Percentiles rank a stretch among this genome's conserved stretches.
These are phyloP conservation scores for Pammene aurita DNA, from an alignment of 2,888 invertebrate species.

Conservation along the genomic window DNA sequence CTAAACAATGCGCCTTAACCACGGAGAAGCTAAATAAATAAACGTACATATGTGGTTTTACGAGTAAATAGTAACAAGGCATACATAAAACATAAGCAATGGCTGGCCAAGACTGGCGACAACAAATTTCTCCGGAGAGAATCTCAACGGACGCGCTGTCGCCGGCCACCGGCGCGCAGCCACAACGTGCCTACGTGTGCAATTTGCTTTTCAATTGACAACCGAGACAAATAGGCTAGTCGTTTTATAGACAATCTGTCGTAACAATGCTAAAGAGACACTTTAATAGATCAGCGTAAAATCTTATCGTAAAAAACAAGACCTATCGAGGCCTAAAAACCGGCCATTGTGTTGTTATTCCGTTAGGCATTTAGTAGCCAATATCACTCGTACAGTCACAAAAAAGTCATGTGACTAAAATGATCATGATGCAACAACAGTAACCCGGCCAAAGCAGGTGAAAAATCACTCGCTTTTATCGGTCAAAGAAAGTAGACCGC, in stretches of 20 bases:
- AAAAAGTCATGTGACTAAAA: slow-evolving; percentile 20
- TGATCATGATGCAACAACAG: slow-evolving; percentile 52
- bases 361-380: slow-evolving; percentile 7
- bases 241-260: slow-evolving; percentile 6
- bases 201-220: slow-evolving; percentile 42
- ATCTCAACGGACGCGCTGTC: slow-evolving; percentile 62
- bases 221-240: slow-evolving; percentile 35
- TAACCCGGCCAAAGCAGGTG: slow-evolving; percentile 50
- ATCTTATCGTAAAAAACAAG: not conserved
- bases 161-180: slow-evolving; percentile 53
- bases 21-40: slow-evolving; percentile 22
- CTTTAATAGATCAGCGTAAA: not conserved
- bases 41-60: slow-evolving; percentile 30
- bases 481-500: slow-evolving; percentile 70
- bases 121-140: slow-evolving; percentile 73
- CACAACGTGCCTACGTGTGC: slow-evolving; percentile 46
- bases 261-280: slow-evolving; percentile 1
- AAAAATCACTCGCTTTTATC: slow-evolving; percentile 56
- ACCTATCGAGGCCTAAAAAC: not conserved
- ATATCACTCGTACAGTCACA: not conserved
- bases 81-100: slow-evolving; percentile 71
- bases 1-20: slow-evolving; percentile 34
- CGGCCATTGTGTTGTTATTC: not conserved
- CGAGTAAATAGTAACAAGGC: slow-evolving; percentile 50
- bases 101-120: slow-evolving; percentile 54